These are phyloP conservation scores for Tetramorium alpestre DNA, from an alignment of 1,140 invertebrate genomes.

Conservation along the genomic window DNA sequence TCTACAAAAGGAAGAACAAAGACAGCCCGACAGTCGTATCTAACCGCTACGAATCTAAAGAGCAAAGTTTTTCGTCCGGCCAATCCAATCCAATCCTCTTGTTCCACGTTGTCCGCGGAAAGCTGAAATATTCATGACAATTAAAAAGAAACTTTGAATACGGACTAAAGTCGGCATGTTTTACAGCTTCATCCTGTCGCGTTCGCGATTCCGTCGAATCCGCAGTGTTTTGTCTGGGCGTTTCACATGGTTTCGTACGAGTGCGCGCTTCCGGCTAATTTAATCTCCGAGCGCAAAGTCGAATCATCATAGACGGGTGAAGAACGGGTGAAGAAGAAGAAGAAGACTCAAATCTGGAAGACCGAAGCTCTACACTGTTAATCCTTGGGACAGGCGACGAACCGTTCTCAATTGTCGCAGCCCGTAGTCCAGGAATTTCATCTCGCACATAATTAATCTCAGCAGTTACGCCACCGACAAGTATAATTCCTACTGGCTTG, in stretches of 20 bases:
- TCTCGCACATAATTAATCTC: constrained; percentile 84
- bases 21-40: not conserved
- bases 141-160: constrained; percentile 54
- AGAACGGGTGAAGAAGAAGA: not conserved
- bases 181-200: constrained; percentile 1
- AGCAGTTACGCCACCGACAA: constrained; percentile 79
- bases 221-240: constrained; percentile 5
- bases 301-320: not conserved
- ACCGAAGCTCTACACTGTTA: not conserved
- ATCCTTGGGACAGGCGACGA: constrained; percentile 15
- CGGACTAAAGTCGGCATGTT: constrained; percentile 11
- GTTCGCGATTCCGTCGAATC: not conserved
- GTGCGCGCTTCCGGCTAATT: constrained; percentile 49
- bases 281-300: constrained; percentile 35
- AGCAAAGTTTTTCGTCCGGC: constrained; percentile 34
- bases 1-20: constrained; percentile 25
- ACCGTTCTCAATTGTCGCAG: constrained; percentile 68
- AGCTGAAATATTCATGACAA: constrained; percentile 67
- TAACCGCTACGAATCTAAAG: constrained; percentile 6
- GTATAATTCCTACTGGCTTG: constrained; percentile 74
- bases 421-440: constrained; percentile 79
- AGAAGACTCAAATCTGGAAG: not conserved
- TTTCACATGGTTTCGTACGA: constrained; percentile 25
- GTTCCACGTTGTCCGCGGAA: not conserved
- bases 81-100: constrained; percentile 9